phyloP scores from a whole-genome alignment of 2,113 vertebrate genomes.

The Laticauda colubrina region DNA sequence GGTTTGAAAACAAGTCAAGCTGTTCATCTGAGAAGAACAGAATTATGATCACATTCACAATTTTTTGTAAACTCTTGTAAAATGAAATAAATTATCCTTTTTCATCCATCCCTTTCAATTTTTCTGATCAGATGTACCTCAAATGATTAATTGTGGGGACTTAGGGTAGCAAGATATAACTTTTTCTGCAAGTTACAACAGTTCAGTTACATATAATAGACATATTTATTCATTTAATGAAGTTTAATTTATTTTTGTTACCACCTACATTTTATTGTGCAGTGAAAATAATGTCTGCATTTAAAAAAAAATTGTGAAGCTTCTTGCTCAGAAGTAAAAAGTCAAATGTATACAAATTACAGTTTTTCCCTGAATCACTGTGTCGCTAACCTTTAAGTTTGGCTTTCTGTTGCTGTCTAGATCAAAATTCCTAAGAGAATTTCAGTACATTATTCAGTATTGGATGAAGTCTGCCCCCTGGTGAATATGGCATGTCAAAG shows the following conservation, averaged over 20 bases:
- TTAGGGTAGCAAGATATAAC: neutral
- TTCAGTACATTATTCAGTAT: neutral
- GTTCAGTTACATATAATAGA: neutral
- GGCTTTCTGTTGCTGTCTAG: neutral
- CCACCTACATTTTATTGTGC: neutral
- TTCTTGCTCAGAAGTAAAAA: neutral
- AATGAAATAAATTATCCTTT: neutral
- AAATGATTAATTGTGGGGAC: neutral
- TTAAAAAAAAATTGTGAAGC: neutral
- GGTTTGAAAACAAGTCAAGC: neutral
- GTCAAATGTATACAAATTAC: neutral
- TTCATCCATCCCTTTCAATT: neutral
- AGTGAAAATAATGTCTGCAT: neutral
- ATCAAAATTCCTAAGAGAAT: neutral
- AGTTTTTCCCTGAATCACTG: neutral
- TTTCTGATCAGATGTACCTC: neutral
- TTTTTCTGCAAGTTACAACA: neutral
- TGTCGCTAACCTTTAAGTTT: neutral
- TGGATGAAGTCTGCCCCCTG: slow-evolving; percentile 55
- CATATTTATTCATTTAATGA: neutral
- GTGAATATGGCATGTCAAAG: slow-evolving; percentile 30
- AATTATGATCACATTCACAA: neutral
- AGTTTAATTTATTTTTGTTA: neutral
- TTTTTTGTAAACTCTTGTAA: neutral
- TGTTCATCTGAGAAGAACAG: neutral